These are phyloP conservation scores for Rhinopomastus cyanomelas DNA, from an alignment of 2,113 vertebrate species.

Conservation along the genomic window DNA sequence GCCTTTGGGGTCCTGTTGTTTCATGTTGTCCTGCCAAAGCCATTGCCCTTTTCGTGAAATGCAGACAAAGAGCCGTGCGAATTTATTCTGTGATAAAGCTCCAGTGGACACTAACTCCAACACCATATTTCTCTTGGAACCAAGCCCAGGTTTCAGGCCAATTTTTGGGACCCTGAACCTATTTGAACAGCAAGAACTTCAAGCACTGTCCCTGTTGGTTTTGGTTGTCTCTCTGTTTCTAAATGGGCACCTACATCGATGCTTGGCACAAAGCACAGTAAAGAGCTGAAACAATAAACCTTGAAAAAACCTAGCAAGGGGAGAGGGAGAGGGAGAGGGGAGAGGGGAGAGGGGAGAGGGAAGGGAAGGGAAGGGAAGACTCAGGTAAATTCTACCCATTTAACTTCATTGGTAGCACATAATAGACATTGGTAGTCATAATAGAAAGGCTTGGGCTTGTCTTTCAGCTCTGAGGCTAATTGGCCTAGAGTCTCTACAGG, in stretches of 20 bases:
- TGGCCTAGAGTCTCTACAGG: neutral
- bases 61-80: neutral
- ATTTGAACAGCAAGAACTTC: neutral
- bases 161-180: neutral
- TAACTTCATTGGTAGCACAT: neutral
- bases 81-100: neutral
- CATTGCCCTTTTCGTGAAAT: neutral
- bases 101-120: neutral
- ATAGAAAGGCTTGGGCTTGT: neutral
- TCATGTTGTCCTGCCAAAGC: neutral
- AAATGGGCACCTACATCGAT: neutral
- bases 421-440: no score
- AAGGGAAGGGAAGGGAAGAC: neutral
- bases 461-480: neutral
- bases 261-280: neutral
- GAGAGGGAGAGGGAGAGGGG: neutral
- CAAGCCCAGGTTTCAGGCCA: neutral
- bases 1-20: neutral
- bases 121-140: neutral
- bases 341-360: accelerated
- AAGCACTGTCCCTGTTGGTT: neutral
- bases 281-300: neutral
- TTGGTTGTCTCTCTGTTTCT: neutral
- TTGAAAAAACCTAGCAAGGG: neutral
- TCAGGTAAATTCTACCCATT: neutral